Evolutionary conservation across 2,113 vertebrate genomes (phyloP).

Genomic region (Varanus komodoensis): DNA sequence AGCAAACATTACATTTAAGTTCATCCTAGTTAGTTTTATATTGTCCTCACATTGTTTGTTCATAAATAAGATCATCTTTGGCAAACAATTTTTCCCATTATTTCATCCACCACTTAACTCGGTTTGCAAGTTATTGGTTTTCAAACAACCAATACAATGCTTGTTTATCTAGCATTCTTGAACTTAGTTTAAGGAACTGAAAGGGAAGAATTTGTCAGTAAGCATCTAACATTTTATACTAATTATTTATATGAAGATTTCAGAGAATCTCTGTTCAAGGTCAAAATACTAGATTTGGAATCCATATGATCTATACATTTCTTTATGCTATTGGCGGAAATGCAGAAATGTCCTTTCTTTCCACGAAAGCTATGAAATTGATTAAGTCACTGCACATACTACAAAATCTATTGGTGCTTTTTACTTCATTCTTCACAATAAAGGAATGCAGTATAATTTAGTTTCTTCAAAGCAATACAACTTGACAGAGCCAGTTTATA

Average conservation of each 20-base stretch:
- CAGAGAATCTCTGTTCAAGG: not conserved
- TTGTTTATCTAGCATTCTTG: not conserved
- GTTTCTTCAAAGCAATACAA: not conserved
- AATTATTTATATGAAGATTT: slow-evolving; percentile 6
- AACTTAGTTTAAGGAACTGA: not conserved
- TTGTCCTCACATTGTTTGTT: not conserved
- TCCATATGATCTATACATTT: not conserved
- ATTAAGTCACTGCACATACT: not conserved
- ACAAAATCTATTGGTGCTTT: not conserved
- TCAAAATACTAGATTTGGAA: not conserved
- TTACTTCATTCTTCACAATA: not conserved
- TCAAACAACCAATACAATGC: not conserved
- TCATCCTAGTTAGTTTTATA: not conserved
- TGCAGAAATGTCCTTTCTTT: not conserved
- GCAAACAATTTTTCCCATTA: not conserved
- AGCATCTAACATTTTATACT: not conserved
- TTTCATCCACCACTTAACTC: not conserved
- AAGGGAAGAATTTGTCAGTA: not conserved
- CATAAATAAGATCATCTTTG: not conserved
- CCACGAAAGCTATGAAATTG: not conserved
- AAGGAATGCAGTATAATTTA: not conserved
- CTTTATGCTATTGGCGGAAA: not conserved
- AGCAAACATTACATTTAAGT: not conserved
- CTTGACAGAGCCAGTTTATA: not conserved
- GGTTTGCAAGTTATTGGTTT: not conserved